phyloP scores from a whole-genome alignment of 1,140 invertebrate genomes.

The Zaprionus africanus region DNA sequence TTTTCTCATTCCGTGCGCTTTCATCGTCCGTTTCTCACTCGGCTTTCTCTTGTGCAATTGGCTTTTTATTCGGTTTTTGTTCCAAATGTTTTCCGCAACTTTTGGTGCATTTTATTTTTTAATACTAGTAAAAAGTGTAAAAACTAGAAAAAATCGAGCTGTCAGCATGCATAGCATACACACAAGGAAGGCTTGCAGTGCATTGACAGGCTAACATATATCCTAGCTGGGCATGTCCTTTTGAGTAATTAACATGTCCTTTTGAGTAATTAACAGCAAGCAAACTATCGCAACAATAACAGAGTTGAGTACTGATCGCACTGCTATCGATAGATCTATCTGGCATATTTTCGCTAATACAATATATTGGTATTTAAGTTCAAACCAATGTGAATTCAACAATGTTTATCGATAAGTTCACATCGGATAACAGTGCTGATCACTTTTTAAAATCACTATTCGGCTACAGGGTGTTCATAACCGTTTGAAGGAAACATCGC shows the following conservation, averaged over 20 bases:
- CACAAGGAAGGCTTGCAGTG: neutral
- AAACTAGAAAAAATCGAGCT: slow-evolving; percentile 71
- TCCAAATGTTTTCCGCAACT: slow-evolving; percentile 53
- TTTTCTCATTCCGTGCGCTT: neutral
- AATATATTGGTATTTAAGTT: neutral
- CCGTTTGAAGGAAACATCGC: neutral
- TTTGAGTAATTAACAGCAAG: too few species aligned
- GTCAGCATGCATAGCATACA: slow-evolving; percentile 67
- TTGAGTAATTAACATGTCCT: too few species aligned
- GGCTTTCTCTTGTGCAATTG: slow-evolving; percentile 37
- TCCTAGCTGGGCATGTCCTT: neutral
- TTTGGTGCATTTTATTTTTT: slow-evolving; percentile 47
- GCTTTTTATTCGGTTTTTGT: slow-evolving; percentile 60
- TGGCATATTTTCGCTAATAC: neutral
- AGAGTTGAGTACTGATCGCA: neutral
- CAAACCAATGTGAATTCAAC: too few species aligned
- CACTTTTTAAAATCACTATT: neutral
- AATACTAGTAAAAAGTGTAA: slow-evolving; percentile 44
- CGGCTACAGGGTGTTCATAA: slow-evolving; percentile 4
- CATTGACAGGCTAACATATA: neutral
- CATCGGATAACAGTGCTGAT: neutral
- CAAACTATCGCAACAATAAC: neutral
- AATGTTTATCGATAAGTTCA: neutral
- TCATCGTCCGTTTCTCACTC: slow-evolving; percentile 1
- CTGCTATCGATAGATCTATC: neutral